Evolutionary conservation across 2,797 vertebrate species (phyloP).

Genomic region (Morelia viridis): DNA sequence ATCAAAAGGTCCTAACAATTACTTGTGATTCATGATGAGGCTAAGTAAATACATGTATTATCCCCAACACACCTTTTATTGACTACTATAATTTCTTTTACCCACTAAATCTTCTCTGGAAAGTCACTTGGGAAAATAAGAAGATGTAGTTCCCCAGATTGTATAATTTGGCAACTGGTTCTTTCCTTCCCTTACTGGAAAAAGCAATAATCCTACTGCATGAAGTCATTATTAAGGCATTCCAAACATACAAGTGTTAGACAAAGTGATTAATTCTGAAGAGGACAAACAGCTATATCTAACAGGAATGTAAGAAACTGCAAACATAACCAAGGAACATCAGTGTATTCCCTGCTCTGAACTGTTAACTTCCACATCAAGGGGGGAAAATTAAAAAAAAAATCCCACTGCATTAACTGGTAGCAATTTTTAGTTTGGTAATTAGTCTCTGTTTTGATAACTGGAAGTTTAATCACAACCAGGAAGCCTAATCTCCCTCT

Average conservation of each 20-base stretch:
- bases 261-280: slow-evolving; percentile 55
- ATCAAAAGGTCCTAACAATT: background rate
- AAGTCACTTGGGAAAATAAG: slow-evolving; percentile 43
- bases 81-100: slow-evolving; percentile 19
- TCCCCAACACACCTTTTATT: background rate
- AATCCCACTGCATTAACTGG: slow-evolving; percentile 36
- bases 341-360: slow-evolving; percentile 44
- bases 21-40: background rate
- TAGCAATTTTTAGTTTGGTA: slow-evolving; percentile 20
- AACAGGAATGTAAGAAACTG: slow-evolving; percentile 54
- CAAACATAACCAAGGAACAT: slow-evolving; percentile 54
- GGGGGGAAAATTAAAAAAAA: slow-evolving; percentile 28
- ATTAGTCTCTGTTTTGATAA: slow-evolving; percentile 25
- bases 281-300: slow-evolving; percentile 59
- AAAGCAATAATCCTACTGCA: slow-evolving; percentile 56
- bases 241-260: slow-evolving; percentile 53
- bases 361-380: slow-evolving; percentile 10
- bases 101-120: slow-evolving; percentile 45
- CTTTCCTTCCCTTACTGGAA: slow-evolving; percentile 59
- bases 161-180: slow-evolving; percentile 54
- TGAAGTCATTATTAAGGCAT: slow-evolving; percentile 64
- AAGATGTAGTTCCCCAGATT: slow-evolving; percentile 55
- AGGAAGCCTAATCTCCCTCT: too few relatives aligned
- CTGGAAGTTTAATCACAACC: background rate
- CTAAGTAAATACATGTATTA: background rate